phyloP scores from a whole-genome alignment of 2,113 vertebrate species.

The Etheostoma spectabile region DNA sequence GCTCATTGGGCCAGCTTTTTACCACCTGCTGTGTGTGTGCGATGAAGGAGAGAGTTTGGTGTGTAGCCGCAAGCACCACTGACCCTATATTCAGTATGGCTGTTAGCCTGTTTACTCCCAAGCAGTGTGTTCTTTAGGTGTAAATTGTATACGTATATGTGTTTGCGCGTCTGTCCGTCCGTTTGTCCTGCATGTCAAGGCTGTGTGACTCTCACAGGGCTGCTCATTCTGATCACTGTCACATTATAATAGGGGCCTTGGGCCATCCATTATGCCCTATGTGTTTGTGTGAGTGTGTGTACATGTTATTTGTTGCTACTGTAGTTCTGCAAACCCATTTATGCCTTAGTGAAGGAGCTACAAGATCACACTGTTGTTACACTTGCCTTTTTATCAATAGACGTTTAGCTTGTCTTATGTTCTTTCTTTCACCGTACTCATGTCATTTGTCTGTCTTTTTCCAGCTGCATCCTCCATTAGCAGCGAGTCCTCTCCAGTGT shows the following conservation, averaged over 20 bases:
- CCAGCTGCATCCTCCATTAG: constrained; percentile 95
- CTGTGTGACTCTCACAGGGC: constrained; percentile 63
- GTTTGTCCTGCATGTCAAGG: constrained; percentile 34
- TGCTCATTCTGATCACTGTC: constrained; percentile 73
- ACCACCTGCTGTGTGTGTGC: constrained; percentile 70
- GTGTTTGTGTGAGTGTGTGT: constrained; percentile 31
- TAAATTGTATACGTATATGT: too few species aligned
- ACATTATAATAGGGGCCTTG: constrained; percentile 66
- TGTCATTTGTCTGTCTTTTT: constrained; percentile 30
- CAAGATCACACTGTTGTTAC: constrained; percentile 8
- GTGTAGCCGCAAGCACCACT: constrained; percentile 39
- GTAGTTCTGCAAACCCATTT: constrained; percentile 24
- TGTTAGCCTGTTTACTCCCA: constrained; percentile 26
- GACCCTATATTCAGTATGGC: constrained; percentile 50
- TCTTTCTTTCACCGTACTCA: constrained; percentile 5
- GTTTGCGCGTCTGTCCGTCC: too few species aligned
- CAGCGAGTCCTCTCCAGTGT: constrained; percentile 97
- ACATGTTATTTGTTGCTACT: constrained; percentile 41
- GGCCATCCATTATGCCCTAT: constrained; percentile 68
- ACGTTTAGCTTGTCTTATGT: neutral
- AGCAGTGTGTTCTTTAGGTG: constrained; percentile 13
- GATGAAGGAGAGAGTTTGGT: neutral
- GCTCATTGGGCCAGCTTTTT: constrained; percentile 68
- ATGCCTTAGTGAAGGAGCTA: constrained; percentile 22
- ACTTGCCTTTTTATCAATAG: constrained; percentile 14